Conservation (phyloP, 2,888 invertebrate genomes). For the Orthosia gracilis region DNA sequence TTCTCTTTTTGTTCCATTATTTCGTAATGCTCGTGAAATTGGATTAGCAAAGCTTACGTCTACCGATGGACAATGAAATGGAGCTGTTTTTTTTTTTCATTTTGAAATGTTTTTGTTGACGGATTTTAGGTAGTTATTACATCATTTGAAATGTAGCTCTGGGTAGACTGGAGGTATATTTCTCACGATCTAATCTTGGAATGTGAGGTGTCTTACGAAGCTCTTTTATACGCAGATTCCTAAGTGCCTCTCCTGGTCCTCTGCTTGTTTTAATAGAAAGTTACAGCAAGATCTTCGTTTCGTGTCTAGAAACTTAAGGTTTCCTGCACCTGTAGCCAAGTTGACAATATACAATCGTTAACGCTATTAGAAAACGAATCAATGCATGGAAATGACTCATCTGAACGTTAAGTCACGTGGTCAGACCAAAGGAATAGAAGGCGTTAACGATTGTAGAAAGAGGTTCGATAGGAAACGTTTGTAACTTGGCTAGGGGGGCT, state of each 20-base stretch:
- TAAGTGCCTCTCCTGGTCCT: background rate
- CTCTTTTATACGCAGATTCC: background rate
- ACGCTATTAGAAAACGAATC: too few relatives aligned
- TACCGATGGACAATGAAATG: slow-evolving; percentile 33
- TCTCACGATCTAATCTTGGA: slow-evolving; percentile 6
- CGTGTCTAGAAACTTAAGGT: background rate
- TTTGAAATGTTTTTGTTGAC: slow-evolving; percentile 16
- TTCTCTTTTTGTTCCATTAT: slow-evolving; percentile 40
- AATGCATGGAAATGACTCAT: too few relatives aligned
- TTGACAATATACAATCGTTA: too few relatives aligned
- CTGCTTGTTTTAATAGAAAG: background rate
- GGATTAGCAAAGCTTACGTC: slow-evolving; percentile 47
- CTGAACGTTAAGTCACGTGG: too few relatives aligned
- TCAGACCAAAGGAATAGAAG: too few relatives aligned
- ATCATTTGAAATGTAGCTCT: slow-evolving; percentile 18
- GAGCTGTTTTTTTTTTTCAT: slow-evolving; percentile 15
- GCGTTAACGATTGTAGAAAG: too few relatives aligned
- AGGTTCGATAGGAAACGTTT: too few relatives aligned
- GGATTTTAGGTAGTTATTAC: slow-evolving; percentile 25
- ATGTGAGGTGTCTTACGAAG: background rate
- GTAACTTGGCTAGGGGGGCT: too few relatives aligned
- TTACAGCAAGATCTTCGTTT: too few relatives aligned
- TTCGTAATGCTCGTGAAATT: slow-evolving; percentile 44
- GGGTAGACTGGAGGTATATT: background rate
- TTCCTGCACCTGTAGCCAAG: too few relatives aligned